Evolutionary conservation across 1,140 invertebrate genomes (phyloP).

Genomic region (Zaprionus vittiger): DNA sequence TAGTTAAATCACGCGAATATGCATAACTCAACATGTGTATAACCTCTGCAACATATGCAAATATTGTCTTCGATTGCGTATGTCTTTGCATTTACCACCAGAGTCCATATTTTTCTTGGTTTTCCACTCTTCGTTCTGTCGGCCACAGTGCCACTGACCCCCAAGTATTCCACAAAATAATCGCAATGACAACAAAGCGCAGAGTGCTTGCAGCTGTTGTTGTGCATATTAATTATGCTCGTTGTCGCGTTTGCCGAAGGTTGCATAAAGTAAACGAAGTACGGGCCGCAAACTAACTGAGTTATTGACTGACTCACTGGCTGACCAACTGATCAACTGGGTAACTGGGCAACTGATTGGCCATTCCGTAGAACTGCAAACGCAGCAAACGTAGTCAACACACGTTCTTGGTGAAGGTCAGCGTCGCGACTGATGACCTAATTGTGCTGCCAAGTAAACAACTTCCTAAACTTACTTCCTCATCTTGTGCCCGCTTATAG

Average conservation of each 20-base stretch:
- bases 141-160: slow-evolving; percentile 35
- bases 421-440: background rate
- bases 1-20: too few species aligned
- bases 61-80: background rate
- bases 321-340: background rate
- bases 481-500: slow-evolving; percentile 54
- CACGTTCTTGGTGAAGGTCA: slow-evolving; percentile 50
- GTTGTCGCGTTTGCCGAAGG: slow-evolving; percentile 33
- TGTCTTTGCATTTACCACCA: background rate
- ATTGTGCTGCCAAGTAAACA: background rate
- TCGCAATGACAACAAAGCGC: slow-evolving; percentile 4
- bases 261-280: slow-evolving; percentile 17
- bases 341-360: background rate
- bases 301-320: background rate
- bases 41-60: background rate
- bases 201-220: slow-evolving; percentile 29
- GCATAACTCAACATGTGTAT: too few species aligned
- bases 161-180: slow-evolving; percentile 29
- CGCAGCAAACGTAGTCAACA: slow-evolving; percentile 25
- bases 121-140: background rate
- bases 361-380: slow-evolving; percentile 43
- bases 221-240: slow-evolving; percentile 53
- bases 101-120: background rate
- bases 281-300: slow-evolving; percentile 11
- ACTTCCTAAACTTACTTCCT: background rate